Evolutionary conservation across 2,888 invertebrate species (phyloP), one percentile per base, ranked within the genome.

Genomic region (Spisula solida): DNA sequence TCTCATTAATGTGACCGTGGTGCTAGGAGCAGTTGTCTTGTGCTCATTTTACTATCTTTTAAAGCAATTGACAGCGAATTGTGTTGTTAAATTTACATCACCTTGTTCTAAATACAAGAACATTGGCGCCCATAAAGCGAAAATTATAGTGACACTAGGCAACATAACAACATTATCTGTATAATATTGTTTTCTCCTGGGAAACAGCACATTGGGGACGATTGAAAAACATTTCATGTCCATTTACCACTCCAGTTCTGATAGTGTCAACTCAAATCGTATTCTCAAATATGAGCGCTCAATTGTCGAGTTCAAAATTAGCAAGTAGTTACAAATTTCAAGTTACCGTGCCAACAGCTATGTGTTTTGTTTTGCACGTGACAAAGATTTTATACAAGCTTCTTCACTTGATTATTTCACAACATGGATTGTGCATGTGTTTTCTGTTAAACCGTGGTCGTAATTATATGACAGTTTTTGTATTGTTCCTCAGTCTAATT

Each of bases 61-160:
- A 66, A 66, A n/a, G 25, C 60, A 66, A 66, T 66, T 25, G 25
- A 25, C 60, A 66, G 25, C n/a, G 60, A 25, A 66, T 1, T 25
- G n/a, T 66, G 60, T 66, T 66, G 25, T 66, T 66, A 2, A 25
- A 66, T 66, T n/a, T 66, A 66, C 60, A 25, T 66, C 60, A 66
- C 25, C 60, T 8, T 25, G 10, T n/a, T 66, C 60, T n/a, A 25
- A 66, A 25, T 66, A 66, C 60, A 66, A 25, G 25, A 66, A n/a
- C 25, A 4, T n/a, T 66, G 60, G 60, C 60, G 60, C 60, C 25
- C n/a, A n/a, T 25, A 66, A 66, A 25, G 60, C 60, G 60, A 66
- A 66, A 25, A 66, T 66, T 25, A 66, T n/a, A 25, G 12, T 25
- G 60, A 66, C 60, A 66, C 60, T 25, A 6, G n/a, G 60, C 25